Percentiles rank a stretch among this genome's conserved stretches.
These are phyloP conservation scores for Onychostoma macrolepis DNA, from an alignment of 2,113 vertebrate genomes.

Conservation along the genomic window DNA sequence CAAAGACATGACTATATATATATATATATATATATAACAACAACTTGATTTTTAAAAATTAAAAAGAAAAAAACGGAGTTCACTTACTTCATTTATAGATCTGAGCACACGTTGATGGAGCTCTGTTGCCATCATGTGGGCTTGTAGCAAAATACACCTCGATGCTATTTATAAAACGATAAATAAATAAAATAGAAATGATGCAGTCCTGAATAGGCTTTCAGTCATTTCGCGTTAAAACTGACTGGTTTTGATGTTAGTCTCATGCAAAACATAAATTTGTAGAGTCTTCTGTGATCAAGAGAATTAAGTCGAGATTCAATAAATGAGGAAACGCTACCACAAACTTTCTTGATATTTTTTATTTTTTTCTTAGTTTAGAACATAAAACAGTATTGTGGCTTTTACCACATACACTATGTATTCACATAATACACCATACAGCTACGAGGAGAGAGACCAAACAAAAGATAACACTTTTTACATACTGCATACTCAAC, in stretches of 20 bases:
- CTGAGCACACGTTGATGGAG: neutral
- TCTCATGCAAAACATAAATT: neutral
- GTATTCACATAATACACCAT: constrained; percentile 86
- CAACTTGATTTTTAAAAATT: no score
- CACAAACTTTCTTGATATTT: constrained; percentile 55
- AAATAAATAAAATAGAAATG: neutral
- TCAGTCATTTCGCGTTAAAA: neutral
- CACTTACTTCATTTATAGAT: no score
- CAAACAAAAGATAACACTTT: constrained; percentile 81
- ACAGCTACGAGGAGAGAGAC: constrained; percentile 85
- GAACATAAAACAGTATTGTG: constrained; percentile 87
- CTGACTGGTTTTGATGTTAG: neutral
- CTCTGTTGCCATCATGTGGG: constrained; percentile 40
- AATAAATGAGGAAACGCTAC: neutral
- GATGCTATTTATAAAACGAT: neutral
- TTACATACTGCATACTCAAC: constrained; percentile 86
- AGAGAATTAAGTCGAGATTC: neutral
- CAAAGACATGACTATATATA: no score
- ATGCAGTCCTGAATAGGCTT: neutral
- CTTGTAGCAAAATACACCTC: neutral
- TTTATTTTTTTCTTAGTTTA: constrained; percentile 78
- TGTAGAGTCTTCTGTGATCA: neutral
- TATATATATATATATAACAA: no score
- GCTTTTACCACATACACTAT: constrained; percentile 83
- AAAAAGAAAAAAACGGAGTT: no score